Base-by-base conservation (phyloP, 2,113 vertebrate species). In the Alaudala cheleensis region DNA sequence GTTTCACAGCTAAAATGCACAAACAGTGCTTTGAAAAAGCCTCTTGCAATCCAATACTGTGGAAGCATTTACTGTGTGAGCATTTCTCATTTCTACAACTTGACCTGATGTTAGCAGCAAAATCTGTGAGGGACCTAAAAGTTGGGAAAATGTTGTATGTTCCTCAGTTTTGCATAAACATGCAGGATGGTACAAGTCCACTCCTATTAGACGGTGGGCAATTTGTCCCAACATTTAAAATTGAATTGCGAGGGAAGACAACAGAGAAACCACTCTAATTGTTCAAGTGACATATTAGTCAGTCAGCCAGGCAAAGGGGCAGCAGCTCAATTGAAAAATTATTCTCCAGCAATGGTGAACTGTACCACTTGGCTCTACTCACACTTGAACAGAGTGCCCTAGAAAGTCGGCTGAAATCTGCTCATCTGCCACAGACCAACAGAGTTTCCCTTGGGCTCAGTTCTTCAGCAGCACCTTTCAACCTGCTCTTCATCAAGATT, bases 211-310 rank as follows among this genome's bases (percentile, higher is more conserved):
- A 37, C 0, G 7, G 24, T n/a, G n/a, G 34, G 42, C 16, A 51
- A 34, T 93, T 84, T 83, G 50, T 71, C 77, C 69, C 8, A 14
- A 28, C 0, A 2, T 66, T 69, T 66, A 73, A 57, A 91, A 82
- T 50, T 56, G n/a, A 65, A 0, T 9, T 39, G 9, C 1, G 1
- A 7, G 11, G 16, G 34, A 54, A 51, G 25, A 15, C 0, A 1
- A 10, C 3, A 34, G 25, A 47, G 34, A 58, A 45, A 21, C 22
- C 14, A 20, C 10, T 50, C n/a, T 47, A 33, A 37, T 37, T 76
- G 6, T n/a, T 88, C 15, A 47, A 13, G 15, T 67, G 60, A 28
- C 20, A 0, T 61, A 14, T 37, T 29, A 61, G 37, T 67, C 37
- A 71, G 34, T 51, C 66, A 90, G 33, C 23, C 58, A 88, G 66